A percentile compares a stretch with the other conserved stretches of the same genome.
Evolutionary conservation across 2,797 vertebrate species (phyloP).

Genomic region (Onychomys torridus): DNA sequence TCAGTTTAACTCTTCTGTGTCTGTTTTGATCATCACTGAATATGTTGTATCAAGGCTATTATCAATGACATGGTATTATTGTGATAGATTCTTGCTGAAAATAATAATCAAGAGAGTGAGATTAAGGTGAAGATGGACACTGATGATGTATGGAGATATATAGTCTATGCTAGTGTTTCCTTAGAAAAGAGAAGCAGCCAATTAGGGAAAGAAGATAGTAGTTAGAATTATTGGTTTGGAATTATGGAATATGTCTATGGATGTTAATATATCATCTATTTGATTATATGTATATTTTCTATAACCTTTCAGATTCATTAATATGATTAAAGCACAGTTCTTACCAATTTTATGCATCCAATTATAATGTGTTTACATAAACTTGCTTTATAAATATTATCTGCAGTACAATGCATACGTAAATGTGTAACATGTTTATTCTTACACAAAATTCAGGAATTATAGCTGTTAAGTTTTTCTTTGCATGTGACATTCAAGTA

Average conservation of each 20-base stretch:
- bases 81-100: constrained; percentile 4
- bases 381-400: background rate
- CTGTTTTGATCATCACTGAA: background rate
- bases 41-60: background rate
- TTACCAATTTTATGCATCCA: background rate
- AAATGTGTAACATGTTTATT: background rate
- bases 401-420: background rate
- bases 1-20: background rate
- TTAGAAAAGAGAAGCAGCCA: background rate
- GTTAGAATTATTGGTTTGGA: background rate
- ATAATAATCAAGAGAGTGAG: background rate
- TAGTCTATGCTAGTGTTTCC: background rate
- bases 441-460: background rate
- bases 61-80: background rate
- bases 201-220: constrained; percentile 3
- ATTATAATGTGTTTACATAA: background rate
- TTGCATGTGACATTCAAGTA: background rate
- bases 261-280: background rate
- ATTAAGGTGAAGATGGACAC: background rate
- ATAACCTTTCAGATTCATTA: background rate
- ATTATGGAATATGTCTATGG: background rate
- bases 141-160: constrained; percentile 22
- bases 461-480: background rate
- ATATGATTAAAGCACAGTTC: background rate
- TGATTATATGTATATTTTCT: background rate